phyloP scores from a whole-genome alignment of 1,140 invertebrate species.

The Drosophila prosaltans region DNA sequence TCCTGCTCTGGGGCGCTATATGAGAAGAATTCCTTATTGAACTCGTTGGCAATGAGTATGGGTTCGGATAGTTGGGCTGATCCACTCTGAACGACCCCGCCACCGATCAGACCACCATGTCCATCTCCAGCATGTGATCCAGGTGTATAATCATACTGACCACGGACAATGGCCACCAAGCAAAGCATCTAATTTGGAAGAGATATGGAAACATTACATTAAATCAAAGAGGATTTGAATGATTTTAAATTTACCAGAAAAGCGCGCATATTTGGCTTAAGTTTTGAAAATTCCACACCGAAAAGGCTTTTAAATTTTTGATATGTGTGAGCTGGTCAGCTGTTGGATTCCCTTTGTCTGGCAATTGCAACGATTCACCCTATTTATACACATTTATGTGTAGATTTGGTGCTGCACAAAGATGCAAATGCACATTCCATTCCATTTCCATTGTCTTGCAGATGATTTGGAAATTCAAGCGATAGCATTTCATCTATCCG shows the following conservation, averaged over 20 bases:
- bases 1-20: constrained; percentile 72
- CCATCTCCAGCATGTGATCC: constrained; percentile 40
- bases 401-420: constrained; percentile 11
- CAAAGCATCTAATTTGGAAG: constrained; percentile 51
- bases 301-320: constrained; percentile 32
- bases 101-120: constrained; percentile 38
- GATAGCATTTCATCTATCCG: constrained; percentile 11
- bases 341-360: constrained; percentile 56
- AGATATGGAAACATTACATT: neutral
- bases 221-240: neutral
- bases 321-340: constrained; percentile 46
- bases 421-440: constrained; percentile 43
- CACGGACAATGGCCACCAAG: constrained; percentile 50
- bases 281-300: constrained; percentile 35
- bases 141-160: constrained; percentile 67
- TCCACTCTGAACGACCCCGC: constrained; percentile 27
- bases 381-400: constrained; percentile 54
- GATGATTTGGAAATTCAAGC: constrained; percentile 38
- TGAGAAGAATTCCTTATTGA: constrained; percentile 70
- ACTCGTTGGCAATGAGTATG: constrained; percentile 53
- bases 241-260: constrained; percentile 52
- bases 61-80: constrained; percentile 53
- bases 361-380: constrained; percentile 33
- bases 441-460: constrained; percentile 27
- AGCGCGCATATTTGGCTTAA: constrained; percentile 63